A percentile compares a stretch with the other conserved stretches of the same genome.
phyloP scores from a whole-genome alignment of 1,140 invertebrate species.

The Drosophila bocqueti region DNA sequence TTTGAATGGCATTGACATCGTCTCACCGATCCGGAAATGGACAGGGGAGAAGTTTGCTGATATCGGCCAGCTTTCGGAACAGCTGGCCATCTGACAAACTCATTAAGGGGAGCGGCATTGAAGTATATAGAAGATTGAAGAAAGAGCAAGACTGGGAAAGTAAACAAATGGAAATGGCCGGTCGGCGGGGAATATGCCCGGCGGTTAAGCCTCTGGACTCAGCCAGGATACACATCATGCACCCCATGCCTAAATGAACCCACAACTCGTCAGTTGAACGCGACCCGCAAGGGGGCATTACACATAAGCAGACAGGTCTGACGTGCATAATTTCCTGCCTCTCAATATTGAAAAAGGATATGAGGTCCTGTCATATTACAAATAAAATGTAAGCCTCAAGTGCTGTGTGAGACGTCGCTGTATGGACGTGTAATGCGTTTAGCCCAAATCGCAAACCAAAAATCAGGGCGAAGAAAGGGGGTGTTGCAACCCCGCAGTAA shows the following conservation, averaged over 20 bases:
- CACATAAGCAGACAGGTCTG: constrained; percentile 74
- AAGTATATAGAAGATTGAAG: constrained; percentile 43
- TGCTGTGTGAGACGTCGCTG: constrained; percentile 26
- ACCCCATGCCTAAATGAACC: constrained; percentile 1
- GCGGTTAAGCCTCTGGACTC: neutral
- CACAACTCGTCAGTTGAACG: constrained; percentile 8
- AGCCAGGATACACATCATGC: constrained; percentile 10
- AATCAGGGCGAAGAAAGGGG: constrained; percentile 3
- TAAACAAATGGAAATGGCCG: constrained; percentile 7
- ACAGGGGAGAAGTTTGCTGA: constrained; percentile 3
- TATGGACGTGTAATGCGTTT: constrained; percentile 64
- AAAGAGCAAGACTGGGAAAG: constrained; percentile 3
- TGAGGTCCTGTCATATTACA: constrained; percentile 77
- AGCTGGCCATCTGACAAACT: constrained; percentile 13
- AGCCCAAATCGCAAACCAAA: constrained; percentile 46
- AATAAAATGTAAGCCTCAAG: constrained; percentile 71
- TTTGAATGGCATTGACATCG: neutral
- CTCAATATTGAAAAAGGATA: constrained; percentile 72
- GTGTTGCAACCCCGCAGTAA: constrained; percentile 22
- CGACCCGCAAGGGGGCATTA: constrained; percentile 39
- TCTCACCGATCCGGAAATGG: constrained; percentile 4
- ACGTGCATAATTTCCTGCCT: constrained; percentile 77
- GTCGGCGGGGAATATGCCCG: neutral
- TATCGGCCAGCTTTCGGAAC: constrained; percentile 13
- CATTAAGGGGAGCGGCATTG: constrained; percentile 32